Evolutionary conservation across 2,888 invertebrate genomes (phyloP).

Genomic region (Lymantria monacha): DNA sequence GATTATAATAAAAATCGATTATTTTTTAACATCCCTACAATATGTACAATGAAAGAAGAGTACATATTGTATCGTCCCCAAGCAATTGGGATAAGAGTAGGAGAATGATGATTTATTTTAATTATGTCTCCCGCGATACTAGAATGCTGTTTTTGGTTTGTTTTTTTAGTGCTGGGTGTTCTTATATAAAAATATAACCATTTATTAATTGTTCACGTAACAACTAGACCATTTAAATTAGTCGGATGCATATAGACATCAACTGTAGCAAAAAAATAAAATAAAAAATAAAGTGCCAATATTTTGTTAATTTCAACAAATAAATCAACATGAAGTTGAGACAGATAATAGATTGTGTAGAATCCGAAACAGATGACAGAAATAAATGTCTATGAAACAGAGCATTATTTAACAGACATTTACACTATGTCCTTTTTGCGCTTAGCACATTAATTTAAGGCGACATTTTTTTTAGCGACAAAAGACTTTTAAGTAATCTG

Average conservation of each 20-base stretch:
- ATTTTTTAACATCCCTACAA: too few species aligned
- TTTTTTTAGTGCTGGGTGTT: too few species aligned
- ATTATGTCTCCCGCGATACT: too few species aligned
- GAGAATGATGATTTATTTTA: too few species aligned
- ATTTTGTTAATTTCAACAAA: constrained; percentile 38
- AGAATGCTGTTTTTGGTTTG: too few species aligned
- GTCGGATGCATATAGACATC: background rate
- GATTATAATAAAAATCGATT: too few species aligned
- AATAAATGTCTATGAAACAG: constrained; percentile 35
- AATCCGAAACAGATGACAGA: constrained; percentile 19
- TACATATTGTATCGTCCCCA: too few species aligned
- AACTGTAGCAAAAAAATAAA: too few species aligned
- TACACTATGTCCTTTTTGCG: constrained; percentile 49
- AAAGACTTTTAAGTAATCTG: too few species aligned
- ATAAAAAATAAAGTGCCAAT: background rate
- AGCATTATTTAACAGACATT: constrained; percentile 52
- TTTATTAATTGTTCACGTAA: background rate
- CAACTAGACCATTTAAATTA: background rate
- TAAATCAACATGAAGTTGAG: constrained; percentile 54
- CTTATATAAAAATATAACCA: background rate
- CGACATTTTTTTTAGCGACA: too few species aligned
- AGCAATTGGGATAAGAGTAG: too few species aligned
- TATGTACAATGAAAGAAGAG: too few species aligned
- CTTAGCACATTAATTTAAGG: constrained; percentile 29
- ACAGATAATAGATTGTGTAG: constrained; percentile 41